Evolutionary conservation across 2,888 invertebrate species (phyloP), one percentile per base, ranked within the genome.

Genomic region (Catocala sponsa): DNA sequence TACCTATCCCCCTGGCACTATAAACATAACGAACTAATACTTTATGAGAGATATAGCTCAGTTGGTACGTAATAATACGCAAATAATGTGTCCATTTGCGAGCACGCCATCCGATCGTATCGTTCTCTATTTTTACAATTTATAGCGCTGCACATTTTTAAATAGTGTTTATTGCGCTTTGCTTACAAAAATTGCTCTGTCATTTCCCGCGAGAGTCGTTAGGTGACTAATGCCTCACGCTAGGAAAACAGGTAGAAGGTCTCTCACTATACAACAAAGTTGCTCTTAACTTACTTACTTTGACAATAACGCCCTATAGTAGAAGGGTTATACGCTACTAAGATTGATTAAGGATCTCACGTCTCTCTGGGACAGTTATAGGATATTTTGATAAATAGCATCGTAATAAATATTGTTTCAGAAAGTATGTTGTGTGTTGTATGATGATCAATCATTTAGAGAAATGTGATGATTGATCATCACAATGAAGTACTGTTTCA

Each of bases 71-170:
- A 38, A 35, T 35, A 15, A 15, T 38, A 52, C 32, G 46, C 46
- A 15, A 38, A 38, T 38, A 38, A 38, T 38, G 35, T 9, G 7
- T 5, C 35, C 35, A 38, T 38, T 38, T 38, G 35, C 35, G 35
- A 7, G 35, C 35, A 32, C 54, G 46, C 47, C 49, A 50, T 57
- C 55, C 15, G 11, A 35, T 55, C n/a, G 43, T 49, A 49, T 38
- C 35, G 33, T 55, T 65, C 52, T 47, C 35, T 60, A 58, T 48
- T 68, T 56, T 55, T 46, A 46, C 4, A 6, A 38, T 38, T 44
- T 13, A 33, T 12, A 11, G 11, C 7, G 52, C 32, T 42, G 6
- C 53, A 12, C 11, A 44, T 42, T 52, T 52, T 51, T 51, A 51
- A 51, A 53, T 48, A 38, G n/a, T 25, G 12, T 48, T 55, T 55